Evolutionary conservation across 2,113 vertebrate genomes (phyloP).

Genomic region (Cheirogaleus medius): DNA sequence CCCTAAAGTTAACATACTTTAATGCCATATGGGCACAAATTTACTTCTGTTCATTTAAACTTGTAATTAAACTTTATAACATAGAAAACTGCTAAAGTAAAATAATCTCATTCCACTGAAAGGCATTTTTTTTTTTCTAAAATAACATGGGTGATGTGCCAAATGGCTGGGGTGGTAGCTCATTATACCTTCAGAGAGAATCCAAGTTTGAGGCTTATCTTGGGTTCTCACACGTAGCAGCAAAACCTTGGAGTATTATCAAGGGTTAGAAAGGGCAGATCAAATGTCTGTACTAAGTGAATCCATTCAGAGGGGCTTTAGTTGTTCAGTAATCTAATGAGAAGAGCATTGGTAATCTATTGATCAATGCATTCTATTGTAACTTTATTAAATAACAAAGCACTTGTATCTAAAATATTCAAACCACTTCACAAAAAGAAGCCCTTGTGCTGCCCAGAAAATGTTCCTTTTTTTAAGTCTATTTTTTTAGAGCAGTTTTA

Average conservation of each 20-base stretch:
- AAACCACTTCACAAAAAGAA: slow-evolving; percentile 61
- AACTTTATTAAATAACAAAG: slow-evolving; percentile 41
- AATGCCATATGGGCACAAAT: slow-evolving; percentile 81
- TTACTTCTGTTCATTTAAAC: slow-evolving; percentile 83
- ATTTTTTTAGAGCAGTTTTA: not conserved
- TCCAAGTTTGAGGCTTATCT: slow-evolving; percentile 79
- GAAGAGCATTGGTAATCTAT: not conserved
- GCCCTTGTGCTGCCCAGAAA: slow-evolving; percentile 25
- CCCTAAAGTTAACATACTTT: slow-evolving; percentile 81
- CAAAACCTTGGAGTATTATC: slow-evolving; percentile 53
- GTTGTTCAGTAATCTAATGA: slow-evolving; percentile 25
- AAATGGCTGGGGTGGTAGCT: slow-evolving; percentile 80
- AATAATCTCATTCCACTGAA: slow-evolving; percentile 79
- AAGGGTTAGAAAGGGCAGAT: slow-evolving; percentile 72
- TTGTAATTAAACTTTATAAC: slow-evolving; percentile 82
- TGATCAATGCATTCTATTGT: slow-evolving; percentile 33
- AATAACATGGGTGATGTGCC: slow-evolving; percentile 79
- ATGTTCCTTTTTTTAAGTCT: not conserved
- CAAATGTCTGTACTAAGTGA: slow-evolving; percentile 21
- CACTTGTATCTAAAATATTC: slow-evolving; percentile 54
- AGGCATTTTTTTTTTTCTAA: slow-evolving; percentile 72
- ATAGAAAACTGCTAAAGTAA: slow-evolving; percentile 81
- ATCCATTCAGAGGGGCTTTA: not conserved
- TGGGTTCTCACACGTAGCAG: slow-evolving; percentile 60
- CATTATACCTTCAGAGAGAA: slow-evolving; percentile 80